These are phyloP conservation scores for Chrysopa pallens DNA, from an alignment of 1,140 invertebrate genomes.

Conservation along the genomic window DNA sequence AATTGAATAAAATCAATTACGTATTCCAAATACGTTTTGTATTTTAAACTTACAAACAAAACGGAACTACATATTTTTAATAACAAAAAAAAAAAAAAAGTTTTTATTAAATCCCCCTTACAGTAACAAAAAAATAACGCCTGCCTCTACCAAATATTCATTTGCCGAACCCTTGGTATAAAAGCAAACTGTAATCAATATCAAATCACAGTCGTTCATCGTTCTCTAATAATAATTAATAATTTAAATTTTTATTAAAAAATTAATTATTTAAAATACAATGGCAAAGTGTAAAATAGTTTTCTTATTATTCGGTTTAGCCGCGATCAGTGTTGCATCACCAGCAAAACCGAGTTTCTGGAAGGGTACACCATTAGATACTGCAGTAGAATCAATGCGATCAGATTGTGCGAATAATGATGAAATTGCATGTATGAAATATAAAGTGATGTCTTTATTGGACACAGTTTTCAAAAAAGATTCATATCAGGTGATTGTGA, in stretches of 20 bases:
- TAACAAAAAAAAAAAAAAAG: too few relatives aligned
- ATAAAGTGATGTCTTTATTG: slow-evolving; percentile 55
- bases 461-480: slow-evolving; percentile 62
- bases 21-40: too few relatives aligned
- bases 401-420: slow-evolving; percentile 53
- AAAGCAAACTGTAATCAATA: not conserved
- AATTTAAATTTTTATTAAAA: not conserved
- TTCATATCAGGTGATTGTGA: slow-evolving; percentile 40
- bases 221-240: not conserved
- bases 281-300: slow-evolving; percentile 2
- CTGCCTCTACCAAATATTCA: not conserved
- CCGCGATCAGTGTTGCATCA: slow-evolving; percentile 32
- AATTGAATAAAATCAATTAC: too few relatives aligned
- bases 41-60: too few relatives aligned
- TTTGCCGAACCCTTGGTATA: not conserved
- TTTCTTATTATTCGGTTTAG: slow-evolving; percentile 24
- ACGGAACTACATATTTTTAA: too few relatives aligned
- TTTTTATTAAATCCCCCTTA: too few relatives aligned
- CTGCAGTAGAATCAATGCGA: slow-evolving; percentile 52
- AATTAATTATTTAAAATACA: not conserved
- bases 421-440: slow-evolving; percentile 62
- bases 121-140: too few relatives aligned
- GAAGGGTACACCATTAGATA: slow-evolving; percentile 48
- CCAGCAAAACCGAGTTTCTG: slow-evolving; percentile 39
- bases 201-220: not conserved